phyloP scores from a whole-genome alignment of 2,113 vertebrate species.

The Rafetus swinhoei region DNA sequence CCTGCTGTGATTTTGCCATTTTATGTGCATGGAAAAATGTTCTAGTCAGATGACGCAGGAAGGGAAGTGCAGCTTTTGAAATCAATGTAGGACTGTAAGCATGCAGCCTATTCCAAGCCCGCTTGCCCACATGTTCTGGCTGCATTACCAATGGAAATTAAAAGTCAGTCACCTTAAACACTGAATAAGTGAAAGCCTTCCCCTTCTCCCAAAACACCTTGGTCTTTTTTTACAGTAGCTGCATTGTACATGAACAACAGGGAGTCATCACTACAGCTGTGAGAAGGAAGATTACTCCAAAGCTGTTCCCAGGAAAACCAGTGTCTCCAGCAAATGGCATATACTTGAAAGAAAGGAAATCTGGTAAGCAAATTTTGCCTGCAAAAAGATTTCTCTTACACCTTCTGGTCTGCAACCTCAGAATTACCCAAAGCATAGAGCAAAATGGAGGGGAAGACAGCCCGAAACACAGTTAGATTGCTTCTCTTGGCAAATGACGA shows the following conservation, averaged over 20 bases:
- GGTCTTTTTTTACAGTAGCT: background rate
- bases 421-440: rapidly evolving
- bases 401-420: rapidly evolving
- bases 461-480: rapidly evolving
- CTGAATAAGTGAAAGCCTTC: background rate
- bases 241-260: background rate
- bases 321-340: rapidly evolving
- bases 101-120: background rate
- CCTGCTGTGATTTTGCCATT: background rate
- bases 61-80: background rate
- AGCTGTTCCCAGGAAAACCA: background rate
- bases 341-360: rapidly evolving
- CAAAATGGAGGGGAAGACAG: background rate
- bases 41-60: background rate
- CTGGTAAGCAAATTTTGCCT: rapidly evolving
- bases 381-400: background rate
- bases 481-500: rapidly evolving
- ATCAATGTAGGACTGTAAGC: background rate
- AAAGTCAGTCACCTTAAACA: background rate
- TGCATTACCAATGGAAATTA: background rate
- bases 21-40: background rate
- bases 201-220: background rate
- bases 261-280: background rate
- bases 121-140: background rate
- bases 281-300: background rate